A percentile compares a stretch with the other conserved stretches of the same genome.
These are phyloP conservation scores for Pseudorhiza aurosa DNA, from an alignment of 30 jellyfish, hydroid and myxozoan species.

Conservation along the genomic window DNA sequence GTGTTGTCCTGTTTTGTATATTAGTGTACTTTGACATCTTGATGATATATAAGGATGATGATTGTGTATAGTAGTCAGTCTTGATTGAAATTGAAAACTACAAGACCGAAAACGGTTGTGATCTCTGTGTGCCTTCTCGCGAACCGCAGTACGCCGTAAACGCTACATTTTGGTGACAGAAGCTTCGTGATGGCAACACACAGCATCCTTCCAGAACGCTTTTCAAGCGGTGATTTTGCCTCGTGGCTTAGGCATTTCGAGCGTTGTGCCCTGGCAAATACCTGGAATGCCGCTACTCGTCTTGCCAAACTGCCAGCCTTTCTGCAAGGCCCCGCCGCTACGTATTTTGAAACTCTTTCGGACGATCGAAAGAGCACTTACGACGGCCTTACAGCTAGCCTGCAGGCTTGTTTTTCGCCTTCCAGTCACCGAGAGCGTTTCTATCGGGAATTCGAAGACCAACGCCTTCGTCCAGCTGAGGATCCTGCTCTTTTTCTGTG, in stretches of 20 bases:
- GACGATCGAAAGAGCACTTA: constrained; percentile 29
- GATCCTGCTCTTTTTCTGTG: constrained; percentile 33
- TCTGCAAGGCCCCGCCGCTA: constrained; percentile 37
- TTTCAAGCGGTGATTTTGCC: constrained; percentile 28
- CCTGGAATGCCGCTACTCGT: constrained; percentile 10
- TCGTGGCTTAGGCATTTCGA: constrained; percentile 44
- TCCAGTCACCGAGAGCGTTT: constrained; percentile 16
- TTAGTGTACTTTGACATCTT: too few species aligned
- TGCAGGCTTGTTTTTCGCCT: constrained; percentile 15
- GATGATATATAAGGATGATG: too few species aligned
- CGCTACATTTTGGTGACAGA: too few species aligned
- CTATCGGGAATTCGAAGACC: constrained; percentile 10
- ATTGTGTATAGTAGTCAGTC: too few species aligned
- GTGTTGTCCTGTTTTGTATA: too few species aligned
- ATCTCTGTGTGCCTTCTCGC: too few species aligned
- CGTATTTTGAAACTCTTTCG: constrained; percentile 8
- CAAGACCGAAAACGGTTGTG: too few species aligned
- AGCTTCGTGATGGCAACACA: too few species aligned
- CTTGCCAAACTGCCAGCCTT: constrained; percentile 17
- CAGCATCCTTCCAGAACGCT: constrained; percentile 28
- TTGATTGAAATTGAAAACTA: too few species aligned
- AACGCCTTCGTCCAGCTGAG: constrained; percentile 14
- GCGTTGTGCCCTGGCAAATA: constrained; percentile 40
- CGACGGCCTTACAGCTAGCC: background rate
- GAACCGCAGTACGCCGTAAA: too few species aligned